phyloP scores from a whole-genome alignment of 2,113 vertebrate species.

The Chlamydotis undulata region DNA sequence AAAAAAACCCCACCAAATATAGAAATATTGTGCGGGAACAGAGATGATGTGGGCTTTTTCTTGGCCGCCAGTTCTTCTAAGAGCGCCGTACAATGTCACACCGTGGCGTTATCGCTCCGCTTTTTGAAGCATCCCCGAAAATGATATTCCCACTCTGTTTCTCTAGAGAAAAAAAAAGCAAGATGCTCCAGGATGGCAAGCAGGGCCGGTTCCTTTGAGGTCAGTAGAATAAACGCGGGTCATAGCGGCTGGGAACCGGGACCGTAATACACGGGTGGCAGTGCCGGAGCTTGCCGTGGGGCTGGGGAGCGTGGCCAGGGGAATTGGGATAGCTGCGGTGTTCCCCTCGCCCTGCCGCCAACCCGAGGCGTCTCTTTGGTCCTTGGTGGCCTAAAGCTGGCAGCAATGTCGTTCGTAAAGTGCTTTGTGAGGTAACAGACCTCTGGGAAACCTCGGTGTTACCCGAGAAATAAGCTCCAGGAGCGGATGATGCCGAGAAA shows the following conservation, averaged over 20 bases:
- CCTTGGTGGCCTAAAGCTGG: neutral
- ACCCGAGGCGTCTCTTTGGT: neutral
- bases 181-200: neutral
- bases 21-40: neutral
- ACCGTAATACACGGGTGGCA: rapidly evolving
- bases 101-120: rapidly evolving
- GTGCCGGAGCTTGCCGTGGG: rapidly evolving
- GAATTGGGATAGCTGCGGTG: neutral
- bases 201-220: neutral
- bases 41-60: neutral
- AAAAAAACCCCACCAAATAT: neutral
- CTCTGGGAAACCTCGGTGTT: neutral
- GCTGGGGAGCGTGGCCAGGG: neutral
- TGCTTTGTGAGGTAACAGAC: rapidly evolving
- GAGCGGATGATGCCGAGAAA: neutral
- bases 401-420: neutral
- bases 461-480: neutral
- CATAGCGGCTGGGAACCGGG: neutral
- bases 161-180: neutral
- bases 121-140: neutral
- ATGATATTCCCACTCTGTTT: neutral
- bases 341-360: neutral
- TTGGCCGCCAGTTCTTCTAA: neutral
- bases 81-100: rapidly evolving
- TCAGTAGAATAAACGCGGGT: neutral